Evolutionary conservation across 64 coral and sea anemone species (phyloP), one percentile per base, ranked within the genome.

Genomic region (Anthopleura sola): DNA sequence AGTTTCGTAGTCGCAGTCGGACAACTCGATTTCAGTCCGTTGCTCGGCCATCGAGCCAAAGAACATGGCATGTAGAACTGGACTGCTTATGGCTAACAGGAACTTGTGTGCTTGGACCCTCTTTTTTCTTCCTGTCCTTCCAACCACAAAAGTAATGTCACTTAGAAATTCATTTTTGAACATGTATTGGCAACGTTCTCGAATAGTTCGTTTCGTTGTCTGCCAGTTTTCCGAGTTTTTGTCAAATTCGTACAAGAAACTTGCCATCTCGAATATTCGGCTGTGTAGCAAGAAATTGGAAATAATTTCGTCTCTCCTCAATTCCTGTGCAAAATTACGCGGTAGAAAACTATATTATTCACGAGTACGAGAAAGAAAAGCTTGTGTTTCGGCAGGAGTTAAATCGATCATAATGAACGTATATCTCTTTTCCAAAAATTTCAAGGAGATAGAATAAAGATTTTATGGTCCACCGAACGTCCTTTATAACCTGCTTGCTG

Each of bases 161-260:
- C 89, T 91, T 38, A 91, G 57, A 9, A 91, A 51, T 31, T 91
- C 78, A 32, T 91, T 91, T 47, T 91, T 91, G 39, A 91, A 91
- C 89, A 91, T 80, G 19, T 64, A 64, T 37, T 60, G 83, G 83
- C 75, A 84, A 71, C 89, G 75, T 81, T 91, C 89, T 54, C 26
- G 55, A n/a, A 91, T 91, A 53, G 44, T 80, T 68, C 53, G 57
- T 75, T 82, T 91, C 18, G 82, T 85, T 14, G 89, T 91, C 62
- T 91, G 89, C 89, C 89, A 91, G n/a, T 56, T 86, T 38, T 86
- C 84, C 2, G 29, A 28, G 31, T 80, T 75, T 18, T 64, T 28
- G 36, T 81, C 38, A 53, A 49, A 49, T 23, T 47, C 48, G 76
- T 91, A 38, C n/a, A 71, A 84, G 68, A 26, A 86, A 39, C 89